Percentiles rank a stretch among this genome's conserved stretches.
phyloP scores from a whole-genome alignment of 2,797 vertebrate genomes.

The Rhincodon typus region DNA sequence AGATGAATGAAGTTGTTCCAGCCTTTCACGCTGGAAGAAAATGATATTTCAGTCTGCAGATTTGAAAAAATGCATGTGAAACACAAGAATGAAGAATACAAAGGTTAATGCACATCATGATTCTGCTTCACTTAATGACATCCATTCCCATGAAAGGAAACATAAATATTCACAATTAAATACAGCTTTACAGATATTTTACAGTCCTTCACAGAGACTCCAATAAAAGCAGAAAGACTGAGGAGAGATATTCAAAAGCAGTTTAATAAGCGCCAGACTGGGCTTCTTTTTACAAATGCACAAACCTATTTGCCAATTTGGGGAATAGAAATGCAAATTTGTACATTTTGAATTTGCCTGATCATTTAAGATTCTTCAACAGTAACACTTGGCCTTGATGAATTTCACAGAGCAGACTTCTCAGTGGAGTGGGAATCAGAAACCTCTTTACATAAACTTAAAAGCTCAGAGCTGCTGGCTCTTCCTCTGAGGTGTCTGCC shows the following conservation, averaged over 20 bases:
- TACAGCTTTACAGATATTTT: background rate
- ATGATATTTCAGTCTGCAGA: background rate
- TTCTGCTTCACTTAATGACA: background rate
- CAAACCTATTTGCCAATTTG: background rate
- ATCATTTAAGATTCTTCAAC: background rate
- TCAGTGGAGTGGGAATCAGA: background rate
- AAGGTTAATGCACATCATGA: background rate
- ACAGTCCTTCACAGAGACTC: background rate
- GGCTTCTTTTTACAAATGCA: background rate
- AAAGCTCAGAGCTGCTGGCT: background rate
- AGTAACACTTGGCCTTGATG: background rate
- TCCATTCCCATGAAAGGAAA: background rate
- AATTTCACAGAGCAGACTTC: background rate
- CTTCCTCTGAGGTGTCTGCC: background rate
- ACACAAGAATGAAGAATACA: background rate
- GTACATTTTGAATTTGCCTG: background rate
- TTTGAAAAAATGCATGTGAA: background rate
- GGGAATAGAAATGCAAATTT: background rate
- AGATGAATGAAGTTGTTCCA: background rate
- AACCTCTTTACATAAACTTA: background rate
- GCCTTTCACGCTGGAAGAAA: background rate
- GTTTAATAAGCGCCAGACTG: background rate
- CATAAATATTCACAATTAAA: background rate
- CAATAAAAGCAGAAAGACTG: background rate
- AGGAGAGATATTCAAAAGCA: background rate